These are phyloP conservation scores for Chymomyza amoena DNA, from an alignment of 2,888 invertebrate species.

Conservation along the genomic window DNA sequence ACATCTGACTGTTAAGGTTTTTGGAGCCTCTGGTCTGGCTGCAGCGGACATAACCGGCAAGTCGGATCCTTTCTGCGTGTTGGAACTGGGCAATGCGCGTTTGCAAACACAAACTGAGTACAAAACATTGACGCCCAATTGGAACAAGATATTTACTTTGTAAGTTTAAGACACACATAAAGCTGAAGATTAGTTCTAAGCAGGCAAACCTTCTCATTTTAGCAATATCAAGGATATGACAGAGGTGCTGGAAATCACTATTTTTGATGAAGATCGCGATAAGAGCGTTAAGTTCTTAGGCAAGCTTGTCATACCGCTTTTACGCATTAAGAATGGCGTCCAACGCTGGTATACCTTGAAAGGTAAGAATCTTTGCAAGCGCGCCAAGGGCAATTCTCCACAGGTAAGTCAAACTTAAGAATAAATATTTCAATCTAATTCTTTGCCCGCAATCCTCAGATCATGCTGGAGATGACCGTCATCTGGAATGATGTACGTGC, in stretches of 20 bases:
- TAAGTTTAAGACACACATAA: constrained; percentile 80
- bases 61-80: constrained; percentile 98
- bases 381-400: constrained; percentile 95
- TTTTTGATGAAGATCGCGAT: constrained; percentile 98
- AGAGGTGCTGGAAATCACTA: constrained; percentile 94
- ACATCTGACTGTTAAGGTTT: constrained; percentile 95
- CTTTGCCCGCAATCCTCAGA: constrained; percentile 75
- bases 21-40: constrained; percentile 89
- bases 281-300: constrained; percentile 99
- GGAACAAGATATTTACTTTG: constrained; percentile 99
- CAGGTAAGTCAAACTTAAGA: constrained; percentile 79
- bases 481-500: constrained; percentile 95
- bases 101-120: constrained; percentile 99
- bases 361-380: constrained; percentile 92
- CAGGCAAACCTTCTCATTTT: constrained; percentile 51
- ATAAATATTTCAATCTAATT: neutral
- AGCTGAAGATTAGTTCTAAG: neutral
- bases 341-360: constrained; percentile 97
- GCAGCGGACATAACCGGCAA: constrained; percentile 98
- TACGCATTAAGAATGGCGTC: constrained; percentile 92
- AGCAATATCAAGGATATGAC: constrained; percentile 97
- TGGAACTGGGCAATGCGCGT: constrained; percentile 95
- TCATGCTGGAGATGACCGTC: constrained; percentile 93
- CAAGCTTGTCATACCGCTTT: constrained; percentile 91
- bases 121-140: constrained; percentile 96